Base-by-base conservation (phyloP, 2,888 invertebrate genomes). In the Eumacrocentrus americanus region DNA sequence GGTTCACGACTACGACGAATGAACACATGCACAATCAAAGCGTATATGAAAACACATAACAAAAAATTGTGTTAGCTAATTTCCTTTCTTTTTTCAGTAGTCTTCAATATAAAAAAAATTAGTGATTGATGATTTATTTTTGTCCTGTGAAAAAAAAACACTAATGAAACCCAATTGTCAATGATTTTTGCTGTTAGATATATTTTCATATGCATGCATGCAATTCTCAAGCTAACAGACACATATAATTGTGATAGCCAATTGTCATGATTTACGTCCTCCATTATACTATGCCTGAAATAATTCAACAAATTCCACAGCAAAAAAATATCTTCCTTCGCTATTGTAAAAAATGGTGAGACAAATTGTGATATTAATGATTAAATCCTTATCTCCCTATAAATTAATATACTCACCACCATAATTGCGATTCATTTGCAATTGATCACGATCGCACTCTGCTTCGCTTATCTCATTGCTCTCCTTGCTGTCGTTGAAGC, bases 381-480 rank as follows among this genome's bases (percentile, higher is more conserved):
- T n/a, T n/a, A n/a, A n/a, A n/a, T n/a, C n/a, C n/a, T n/a, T n/a
- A n/a, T n/a, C n/a, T n/a, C n/a, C n/a, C n/a, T n/a, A n/a, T n/a
- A n/a, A n/a, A n/a, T n/a, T n/a, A n/a, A n/a, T n/a, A 5, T 46
- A 82, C 86, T 86, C 85, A 93, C 93, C 93, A 79, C 92, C 92
- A 79, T 92, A 92, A 82, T 89, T 92, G 75, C 92, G 89, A 83
- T 91, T 89, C 74, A 87, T 85, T 63, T 67, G 67, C 61, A 88
- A 80, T 74, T 90, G 89, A 79, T 91, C 91, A 67, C 90, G 91
- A 84, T 94, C 94, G 81, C 94, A 94, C 82, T 94, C 94, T 72
- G 94, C 94, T 83, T 94, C 94, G 78, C 93, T 94, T 82, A 94
- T 92, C 83, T 94, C 94, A 84, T 94, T 94, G 82, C 94, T 94